A percentile compares a stretch with the other conserved stretches of the same genome.
These are phyloP conservation scores for Microchrysa polita DNA, from an alignment of 2,888 invertebrate species.

Conservation along the genomic window DNA sequence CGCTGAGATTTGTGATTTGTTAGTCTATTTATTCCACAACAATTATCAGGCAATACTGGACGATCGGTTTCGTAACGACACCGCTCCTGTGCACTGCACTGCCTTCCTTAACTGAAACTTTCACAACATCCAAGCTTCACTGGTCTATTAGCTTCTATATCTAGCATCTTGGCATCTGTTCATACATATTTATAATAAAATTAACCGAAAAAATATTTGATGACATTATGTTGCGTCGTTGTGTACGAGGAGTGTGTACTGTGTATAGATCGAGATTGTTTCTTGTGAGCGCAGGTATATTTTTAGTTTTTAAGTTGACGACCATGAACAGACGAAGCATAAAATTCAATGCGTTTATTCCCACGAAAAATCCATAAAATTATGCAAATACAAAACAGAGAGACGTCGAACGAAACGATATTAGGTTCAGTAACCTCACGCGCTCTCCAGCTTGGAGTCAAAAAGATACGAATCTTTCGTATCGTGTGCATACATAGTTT, in stretches of 20 bases:
- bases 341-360: conserved; percentile 43
- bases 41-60: too few relatives aligned
- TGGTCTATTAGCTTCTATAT: too few relatives aligned
- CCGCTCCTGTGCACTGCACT: too few relatives aligned
- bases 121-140: too few relatives aligned
- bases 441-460: neutral
- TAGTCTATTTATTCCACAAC: too few relatives aligned
- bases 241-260: neutral
- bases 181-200: too few relatives aligned
- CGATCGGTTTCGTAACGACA: too few relatives aligned
- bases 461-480: conserved; percentile 8
- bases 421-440: conserved; percentile 40
- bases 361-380: conserved; percentile 43
- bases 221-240: conserved; percentile 30
- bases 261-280: too few relatives aligned
- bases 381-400: conserved; percentile 42
- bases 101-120: too few relatives aligned
- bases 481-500: too few relatives aligned
- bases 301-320: conserved; percentile 20
- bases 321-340: conserved; percentile 20
- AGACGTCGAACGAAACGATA: conserved; percentile 26
- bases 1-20: too few relatives aligned
- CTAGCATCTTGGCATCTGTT: conserved; percentile 18
- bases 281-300: too few relatives aligned
- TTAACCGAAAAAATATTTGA: conserved; percentile 9